phyloP scores from a whole-genome alignment of 2,113 vertebrate genomes.

The Neodon shergylaensis region DNA sequence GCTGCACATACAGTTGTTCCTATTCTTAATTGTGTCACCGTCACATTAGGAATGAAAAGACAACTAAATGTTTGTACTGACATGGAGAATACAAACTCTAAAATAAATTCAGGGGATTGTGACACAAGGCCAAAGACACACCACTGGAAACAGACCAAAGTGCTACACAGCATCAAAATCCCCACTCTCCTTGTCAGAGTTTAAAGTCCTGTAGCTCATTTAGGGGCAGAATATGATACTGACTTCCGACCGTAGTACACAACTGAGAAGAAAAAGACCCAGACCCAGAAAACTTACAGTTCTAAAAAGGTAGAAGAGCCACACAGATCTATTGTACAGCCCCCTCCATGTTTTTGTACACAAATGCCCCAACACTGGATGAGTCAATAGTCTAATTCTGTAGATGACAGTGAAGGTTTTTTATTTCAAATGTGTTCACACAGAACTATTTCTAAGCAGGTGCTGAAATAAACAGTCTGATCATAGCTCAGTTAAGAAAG shows the following conservation, averaged over 20 bases:
- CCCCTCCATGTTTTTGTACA: neutral
- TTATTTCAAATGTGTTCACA: slow-evolving; percentile 60
- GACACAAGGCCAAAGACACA: slow-evolving; percentile 36
- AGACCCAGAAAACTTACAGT: slow-evolving; percentile 35
- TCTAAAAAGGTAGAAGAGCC: neutral
- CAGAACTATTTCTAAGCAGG: slow-evolving; percentile 73
- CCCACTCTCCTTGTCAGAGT: slow-evolving; percentile 14
- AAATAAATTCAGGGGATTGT: slow-evolving; percentile 36
- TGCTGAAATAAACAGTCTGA: slow-evolving; percentile 73
- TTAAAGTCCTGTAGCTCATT: neutral
- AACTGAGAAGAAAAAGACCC: neutral
- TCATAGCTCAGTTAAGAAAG: slow-evolving; percentile 67
- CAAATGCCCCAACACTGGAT: slow-evolving; percentile 19
- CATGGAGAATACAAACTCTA: neutral
- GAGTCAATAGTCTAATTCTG: slow-evolving; percentile 54
- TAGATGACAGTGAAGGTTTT: slow-evolving; percentile 50
- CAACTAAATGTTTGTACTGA: slow-evolving; percentile 21
- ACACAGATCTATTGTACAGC: neutral
- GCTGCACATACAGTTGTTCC: slow-evolving; percentile 21
- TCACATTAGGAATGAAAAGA: slow-evolving; percentile 54
- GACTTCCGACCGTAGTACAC: neutral
- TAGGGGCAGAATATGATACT: neutral
- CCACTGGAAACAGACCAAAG: slow-evolving; percentile 35
- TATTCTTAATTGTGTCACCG: slow-evolving; percentile 52
- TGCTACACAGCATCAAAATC: neutral